A percentile compares a stretch with the other conserved stretches of the same genome.
Conservation (phyloP, 2,888 invertebrate genomes). For the Cheilosia vernalis region DNA sequence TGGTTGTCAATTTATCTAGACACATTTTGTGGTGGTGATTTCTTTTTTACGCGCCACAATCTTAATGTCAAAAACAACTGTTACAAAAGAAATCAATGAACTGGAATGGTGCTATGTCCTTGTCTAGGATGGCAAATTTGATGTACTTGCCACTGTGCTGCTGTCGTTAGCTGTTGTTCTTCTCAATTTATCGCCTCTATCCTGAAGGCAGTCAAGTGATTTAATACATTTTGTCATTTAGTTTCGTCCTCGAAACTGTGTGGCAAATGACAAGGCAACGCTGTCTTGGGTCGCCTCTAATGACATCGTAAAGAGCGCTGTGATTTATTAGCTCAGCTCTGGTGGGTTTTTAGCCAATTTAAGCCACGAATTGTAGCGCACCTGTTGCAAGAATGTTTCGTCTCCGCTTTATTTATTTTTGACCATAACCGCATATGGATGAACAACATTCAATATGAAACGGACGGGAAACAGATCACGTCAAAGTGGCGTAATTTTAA, state of each 20-base stretch:
- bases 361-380: slow-evolving; percentile 45
- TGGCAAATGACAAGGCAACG: slow-evolving; percentile 69
- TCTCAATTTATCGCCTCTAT: slow-evolving; percentile 70
- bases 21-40: slow-evolving; percentile 50
- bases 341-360: slow-evolving; percentile 28
- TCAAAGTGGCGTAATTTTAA: slow-evolving; percentile 38
- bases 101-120: slow-evolving; percentile 80
- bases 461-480: slow-evolving; percentile 44
- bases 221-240: slow-evolving; percentile 75
- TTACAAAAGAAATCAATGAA: slow-evolving; percentile 84
- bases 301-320: slow-evolving; percentile 57
- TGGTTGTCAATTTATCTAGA: slow-evolving; percentile 71
- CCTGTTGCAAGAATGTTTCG: slow-evolving; percentile 54
- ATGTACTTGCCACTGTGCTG: slow-evolving; percentile 18
- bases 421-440: slow-evolving; percentile 64
- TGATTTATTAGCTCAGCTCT: slow-evolving; percentile 62
- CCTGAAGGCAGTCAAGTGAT: slow-evolving; percentile 69
- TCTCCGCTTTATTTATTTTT: slow-evolving; percentile 10
- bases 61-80: slow-evolving; percentile 84
- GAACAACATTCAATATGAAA: slow-evolving; percentile 68
- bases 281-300: slow-evolving; percentile 38
- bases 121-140: slow-evolving; percentile 41
- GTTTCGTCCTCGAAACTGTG: slow-evolving; percentile 58
- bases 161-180: slow-evolving; percentile 10
- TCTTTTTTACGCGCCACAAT: slow-evolving; percentile 54